A percentile compares a stretch with the other conserved stretches of the same genome.
phyloP scores from a whole-genome alignment of 2,888 invertebrate genomes.

The Tuberolachnus salignus region DNA sequence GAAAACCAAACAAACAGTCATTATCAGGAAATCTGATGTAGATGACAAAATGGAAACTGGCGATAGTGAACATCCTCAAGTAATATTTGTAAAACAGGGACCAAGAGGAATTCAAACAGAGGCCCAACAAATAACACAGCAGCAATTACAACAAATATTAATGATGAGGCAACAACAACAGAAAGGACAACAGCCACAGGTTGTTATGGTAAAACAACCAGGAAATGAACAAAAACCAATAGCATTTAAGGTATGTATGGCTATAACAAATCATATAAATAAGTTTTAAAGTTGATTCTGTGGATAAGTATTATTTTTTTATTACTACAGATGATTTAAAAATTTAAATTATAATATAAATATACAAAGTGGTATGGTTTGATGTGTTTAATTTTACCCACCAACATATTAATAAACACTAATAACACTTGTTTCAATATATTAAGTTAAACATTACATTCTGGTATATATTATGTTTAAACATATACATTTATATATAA shows the following conservation, averaged over 20 bases:
- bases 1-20: conserved; percentile 59
- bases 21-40: conserved; percentile 45
- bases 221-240: conserved; percentile 56
- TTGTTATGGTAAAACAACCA: conserved; percentile 59
- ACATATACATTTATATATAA: too few relatives aligned
- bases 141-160: conserved; percentile 59
- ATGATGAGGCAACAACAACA: conserved; percentile 59
- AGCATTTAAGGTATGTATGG: conserved; percentile 35
- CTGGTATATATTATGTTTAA: too few relatives aligned
- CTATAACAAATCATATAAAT: too few relatives aligned
- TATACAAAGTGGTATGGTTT: too few relatives aligned
- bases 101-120: conserved; percentile 59
- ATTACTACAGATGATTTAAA: too few relatives aligned
- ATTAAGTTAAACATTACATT: too few relatives aligned
- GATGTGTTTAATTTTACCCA: too few relatives aligned
- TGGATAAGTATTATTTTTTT: too few relatives aligned
- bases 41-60: conserved; percentile 30
- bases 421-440: not conserved
- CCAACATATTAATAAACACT: too few relatives aligned
- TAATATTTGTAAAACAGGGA: conserved; percentile 44
- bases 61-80: conserved; percentile 35
- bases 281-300: too few relatives aligned
- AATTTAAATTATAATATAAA: too few relatives aligned
- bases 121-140: conserved; percentile 61
- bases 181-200: conserved; percentile 59